phyloP scores from a whole-genome alignment of 35 echinoderm and acorn worm species.

The Holothuria glaberrima region DNA sequence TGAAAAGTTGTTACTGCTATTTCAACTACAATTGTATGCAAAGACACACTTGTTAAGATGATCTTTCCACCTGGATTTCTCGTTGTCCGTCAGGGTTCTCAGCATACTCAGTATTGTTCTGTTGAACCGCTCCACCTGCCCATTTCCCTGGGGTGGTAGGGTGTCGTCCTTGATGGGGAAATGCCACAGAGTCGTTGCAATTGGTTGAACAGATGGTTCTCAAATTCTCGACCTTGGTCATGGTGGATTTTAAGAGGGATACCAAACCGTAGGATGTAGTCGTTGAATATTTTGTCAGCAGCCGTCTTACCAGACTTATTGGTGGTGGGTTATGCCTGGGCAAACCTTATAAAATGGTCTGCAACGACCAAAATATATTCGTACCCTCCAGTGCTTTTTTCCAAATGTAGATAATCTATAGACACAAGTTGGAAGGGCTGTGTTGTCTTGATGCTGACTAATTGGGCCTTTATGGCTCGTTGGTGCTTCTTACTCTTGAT shows the following conservation, averaged over 20 bases:
- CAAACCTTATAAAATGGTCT: slow-evolving; percentile 75
- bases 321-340: slow-evolving; percentile 77
- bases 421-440: slow-evolving; percentile 60
- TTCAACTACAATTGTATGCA: slow-evolving; percentile 67
- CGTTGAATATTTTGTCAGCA: slow-evolving; percentile 68
- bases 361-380: slow-evolving; percentile 77
- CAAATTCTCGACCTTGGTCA: slow-evolving; percentile 73
- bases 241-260: slow-evolving; percentile 60
- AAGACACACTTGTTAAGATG: slow-evolving; percentile 59
- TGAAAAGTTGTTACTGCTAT: slow-evolving; percentile 60
- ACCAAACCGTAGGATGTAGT: no score
- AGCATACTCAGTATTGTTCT: slow-evolving; percentile 54
- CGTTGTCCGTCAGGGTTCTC: slow-evolving; percentile 31
- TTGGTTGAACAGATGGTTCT: slow-evolving; percentile 57
- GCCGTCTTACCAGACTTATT: slow-evolving; percentile 68
- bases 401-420: slow-evolving; percentile 75
- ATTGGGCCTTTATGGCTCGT: neutral
- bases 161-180: slow-evolving; percentile 53
- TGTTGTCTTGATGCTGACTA: no score
- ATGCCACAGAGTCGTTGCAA: slow-evolving; percentile 57
- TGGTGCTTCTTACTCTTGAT: slow-evolving; percentile 2
- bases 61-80: slow-evolving; percentile 64
- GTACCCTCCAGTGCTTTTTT: slow-evolving; percentile 64
- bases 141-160: slow-evolving; percentile 72
- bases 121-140: slow-evolving; percentile 69